These are phyloP conservation scores for Syndactyla subalaris DNA, from an alignment of 2,797 vertebrate species.

Conservation along the genomic window DNA sequence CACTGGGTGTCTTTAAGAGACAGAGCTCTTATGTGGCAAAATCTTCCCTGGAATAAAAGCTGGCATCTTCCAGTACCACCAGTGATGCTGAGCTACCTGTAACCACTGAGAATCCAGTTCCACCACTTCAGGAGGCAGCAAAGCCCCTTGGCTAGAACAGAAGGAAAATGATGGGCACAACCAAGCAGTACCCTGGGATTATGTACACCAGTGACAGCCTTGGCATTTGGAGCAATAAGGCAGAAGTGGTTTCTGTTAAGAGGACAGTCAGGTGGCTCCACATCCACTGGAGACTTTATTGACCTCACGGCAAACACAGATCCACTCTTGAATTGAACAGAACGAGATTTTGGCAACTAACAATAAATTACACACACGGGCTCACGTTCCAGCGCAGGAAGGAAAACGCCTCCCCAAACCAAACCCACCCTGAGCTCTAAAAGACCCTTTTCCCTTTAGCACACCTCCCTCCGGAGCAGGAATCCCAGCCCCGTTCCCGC, in stretches of 20 bases:
- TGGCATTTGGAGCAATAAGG: background rate
- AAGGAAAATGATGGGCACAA: background rate
- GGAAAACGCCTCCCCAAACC: background rate
- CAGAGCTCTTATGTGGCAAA: background rate
- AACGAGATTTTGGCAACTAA: background rate
- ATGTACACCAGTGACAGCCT: background rate
- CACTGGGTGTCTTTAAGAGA: background rate
- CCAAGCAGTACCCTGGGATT: background rate
- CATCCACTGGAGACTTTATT: background rate
- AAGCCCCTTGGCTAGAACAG: background rate
- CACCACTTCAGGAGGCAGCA: background rate
- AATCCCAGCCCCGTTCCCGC: slow-evolving; percentile 44
- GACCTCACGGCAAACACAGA: background rate
- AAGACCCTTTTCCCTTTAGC: slow-evolving; percentile 39
- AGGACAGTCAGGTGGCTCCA: background rate
- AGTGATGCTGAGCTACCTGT: background rate
- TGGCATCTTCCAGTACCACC: background rate
- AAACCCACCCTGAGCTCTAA: background rate
- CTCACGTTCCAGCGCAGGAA: background rate
- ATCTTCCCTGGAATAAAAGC: background rate
- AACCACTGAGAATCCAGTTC: rapidly evolving
- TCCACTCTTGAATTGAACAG: background rate
- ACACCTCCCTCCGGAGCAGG: slow-evolving; percentile 18
- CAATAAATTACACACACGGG: background rate
- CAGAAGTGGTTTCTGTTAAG: background rate